These are phyloP conservation scores for Prosopocoilus inquinatus DNA, from an alignment of 2,888 invertebrate genomes.

Conservation along the genomic window DNA sequence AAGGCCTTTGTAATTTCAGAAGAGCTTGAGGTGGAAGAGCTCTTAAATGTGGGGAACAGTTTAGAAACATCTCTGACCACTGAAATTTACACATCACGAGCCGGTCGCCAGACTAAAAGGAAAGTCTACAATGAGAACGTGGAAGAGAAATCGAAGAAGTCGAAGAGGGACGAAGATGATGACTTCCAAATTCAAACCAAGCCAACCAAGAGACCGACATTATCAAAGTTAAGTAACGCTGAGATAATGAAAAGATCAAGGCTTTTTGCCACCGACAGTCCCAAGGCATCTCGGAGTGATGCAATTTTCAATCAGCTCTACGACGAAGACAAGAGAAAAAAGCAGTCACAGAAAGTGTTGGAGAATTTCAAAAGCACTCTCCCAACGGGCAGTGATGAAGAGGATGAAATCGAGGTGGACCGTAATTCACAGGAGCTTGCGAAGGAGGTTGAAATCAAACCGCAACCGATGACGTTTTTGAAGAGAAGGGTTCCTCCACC, in stretches of 20 bases:
- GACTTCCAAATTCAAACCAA: conserved; percentile 7
- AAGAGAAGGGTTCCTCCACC: conserved; percentile 19
- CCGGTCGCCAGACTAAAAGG: conserved; percentile 24
- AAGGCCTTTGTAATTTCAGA: conserved; percentile 6
- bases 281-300: conserved; percentile 11
- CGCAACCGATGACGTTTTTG: conserved; percentile 12
- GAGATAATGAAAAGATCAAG: conserved; percentile 21
- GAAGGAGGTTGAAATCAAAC: conserved; percentile 14
- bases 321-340: conserved; percentile 12
- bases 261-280: conserved; percentile 13
- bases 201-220: conserved; percentile 2
- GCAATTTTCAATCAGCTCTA: conserved; percentile 22
- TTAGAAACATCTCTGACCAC: neutral
- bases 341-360: conserved; percentile 1
- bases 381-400: conserved; percentile 4
- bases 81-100: conserved; percentile 16
- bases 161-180: conserved; percentile 17
- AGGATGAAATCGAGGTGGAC: conserved; percentile 11
- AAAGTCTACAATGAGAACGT: conserved; percentile 21
- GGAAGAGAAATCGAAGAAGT: conserved; percentile 14
- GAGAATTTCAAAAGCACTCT: conserved; percentile 11
- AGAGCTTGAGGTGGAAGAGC: conserved; percentile 5
- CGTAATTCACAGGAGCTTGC: conserved; percentile 1
- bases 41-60: conserved; percentile 7
- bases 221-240: conserved; percentile 14